Conservation (phyloP, 1,140 invertebrate species). For the Hylaeus anthracinus region DNA sequence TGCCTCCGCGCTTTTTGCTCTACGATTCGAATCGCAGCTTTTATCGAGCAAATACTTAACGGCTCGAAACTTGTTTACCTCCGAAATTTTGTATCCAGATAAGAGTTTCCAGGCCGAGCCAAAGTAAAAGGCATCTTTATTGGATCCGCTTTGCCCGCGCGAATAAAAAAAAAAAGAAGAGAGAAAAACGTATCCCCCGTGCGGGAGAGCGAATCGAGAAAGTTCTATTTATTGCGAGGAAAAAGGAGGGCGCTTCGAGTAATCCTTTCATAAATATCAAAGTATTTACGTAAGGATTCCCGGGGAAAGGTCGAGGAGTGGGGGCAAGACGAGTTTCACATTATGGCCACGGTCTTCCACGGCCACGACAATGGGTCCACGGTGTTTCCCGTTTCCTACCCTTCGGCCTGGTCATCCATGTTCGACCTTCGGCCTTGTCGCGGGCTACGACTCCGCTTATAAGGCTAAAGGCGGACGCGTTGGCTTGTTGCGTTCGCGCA, state of each 20-base stretch:
- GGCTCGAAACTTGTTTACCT: neutral
- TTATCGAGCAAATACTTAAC: too few relatives aligned
- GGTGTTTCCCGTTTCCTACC: constrained; percentile 30
- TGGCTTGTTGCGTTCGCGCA: neutral
- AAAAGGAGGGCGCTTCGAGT: neutral
- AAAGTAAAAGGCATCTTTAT: neutral
- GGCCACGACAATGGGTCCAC: constrained; percentile 7
- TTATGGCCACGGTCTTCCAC: constrained; percentile 17
- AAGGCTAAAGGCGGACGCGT: constrained; percentile 4
- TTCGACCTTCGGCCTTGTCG: neutral
- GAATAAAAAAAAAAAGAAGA: too few relatives aligned
- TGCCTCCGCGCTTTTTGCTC: too few relatives aligned
- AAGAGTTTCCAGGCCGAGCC: too few relatives aligned
- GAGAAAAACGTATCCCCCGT: neutral
- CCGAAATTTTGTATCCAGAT: too few relatives aligned
- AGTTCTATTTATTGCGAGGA: constrained; percentile 22
- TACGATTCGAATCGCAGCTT: too few relatives aligned
- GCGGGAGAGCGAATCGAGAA: neutral
- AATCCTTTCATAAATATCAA: constrained; percentile 54
- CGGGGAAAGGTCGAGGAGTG: constrained; percentile 7
- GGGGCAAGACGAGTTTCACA: constrained; percentile 13
- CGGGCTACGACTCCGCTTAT: constrained; percentile 4
- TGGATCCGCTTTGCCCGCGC: neutral
- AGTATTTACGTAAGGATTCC: constrained; percentile 48
- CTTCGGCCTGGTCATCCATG: neutral